Evolutionary conservation across 1,140 invertebrate genomes (phyloP), one percentile per base, ranked within the genome.

Genomic region (Leptopilina boulardi): DNA sequence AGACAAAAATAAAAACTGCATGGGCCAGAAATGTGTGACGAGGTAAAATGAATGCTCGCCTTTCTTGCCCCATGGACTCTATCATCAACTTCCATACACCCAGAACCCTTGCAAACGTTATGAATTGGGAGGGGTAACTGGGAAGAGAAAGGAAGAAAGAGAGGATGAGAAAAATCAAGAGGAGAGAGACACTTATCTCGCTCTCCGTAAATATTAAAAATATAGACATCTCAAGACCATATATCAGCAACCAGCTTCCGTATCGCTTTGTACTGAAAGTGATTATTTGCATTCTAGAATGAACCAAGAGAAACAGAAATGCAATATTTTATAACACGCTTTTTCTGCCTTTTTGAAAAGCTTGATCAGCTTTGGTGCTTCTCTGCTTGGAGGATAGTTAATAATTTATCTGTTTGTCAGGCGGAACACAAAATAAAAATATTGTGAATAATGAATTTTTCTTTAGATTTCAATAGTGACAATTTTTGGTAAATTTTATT

Each of bases 131-230:
- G 23, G 34, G 59, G 75, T 77, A 74, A 54, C 34, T 30, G 56
- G n/a, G 72, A 59, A 38, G 72, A 73, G 66, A 70, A 70, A 42
- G 75, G 75, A 34, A 26, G 77, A 77, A 79, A 30, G 76, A 80
- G 75, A 79, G 77, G 51, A 19, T 66, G 73, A 73, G 76, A 18
- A 75, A 73, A 74, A 75, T 78, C 71, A 41, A 73, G 80, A 66
- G 79, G 80, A 13, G 15, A 13, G 26, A 77, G 81, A 86, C 85
- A 86, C 86, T 88, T 88, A 88, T 88, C 87, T 83, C 82, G 75
- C 83, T 75, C 75, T 80, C 85, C 87, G 87, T 87, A 88, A 88
- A 88, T 88, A 86, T 87, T 87, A 88, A 87, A 88, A 88, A 88
- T 88, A 88, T 88, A 88, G 86, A 87, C 85, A 87, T 87, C 86